Percentiles rank a stretch among this genome's conserved stretches.
Conservation (phyloP, 2,888 invertebrate genomes). For the Thera britannica region DNA sequence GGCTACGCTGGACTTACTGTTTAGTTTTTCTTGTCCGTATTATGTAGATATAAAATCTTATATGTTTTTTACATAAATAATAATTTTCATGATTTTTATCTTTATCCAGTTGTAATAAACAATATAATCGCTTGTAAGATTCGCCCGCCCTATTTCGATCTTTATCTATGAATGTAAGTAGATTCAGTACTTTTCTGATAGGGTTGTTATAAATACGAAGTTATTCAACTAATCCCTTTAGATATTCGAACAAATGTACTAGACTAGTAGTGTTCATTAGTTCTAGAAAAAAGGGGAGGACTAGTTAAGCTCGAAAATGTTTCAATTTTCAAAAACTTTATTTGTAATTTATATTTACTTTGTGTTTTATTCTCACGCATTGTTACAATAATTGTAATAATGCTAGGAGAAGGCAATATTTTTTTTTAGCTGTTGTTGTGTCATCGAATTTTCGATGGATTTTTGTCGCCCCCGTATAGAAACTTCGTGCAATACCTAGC, state of each 20-base stretch:
- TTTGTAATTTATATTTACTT: neutral
- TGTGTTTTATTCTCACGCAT: constrained; percentile 13
- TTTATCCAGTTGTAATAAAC: neutral
- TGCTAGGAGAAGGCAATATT: constrained; percentile 6
- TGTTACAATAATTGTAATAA: constrained; percentile 11
- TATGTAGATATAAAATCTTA: neutral
- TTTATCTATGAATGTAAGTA: constrained; percentile 25
- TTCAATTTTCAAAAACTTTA: neutral
- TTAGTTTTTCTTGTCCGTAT: neutral
- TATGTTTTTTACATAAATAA: neutral
- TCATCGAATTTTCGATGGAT: neutral
- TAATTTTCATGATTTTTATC: neutral
- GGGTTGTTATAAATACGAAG: constrained; percentile 26
- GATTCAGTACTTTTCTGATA: constrained; percentile 16
- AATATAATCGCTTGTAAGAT: constrained; percentile 8
- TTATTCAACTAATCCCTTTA: constrained; percentile 18
- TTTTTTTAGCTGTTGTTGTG: neutral
- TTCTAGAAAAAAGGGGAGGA: constrained; percentile 16
- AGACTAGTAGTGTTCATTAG: constrained; percentile 30
- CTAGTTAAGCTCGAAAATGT: neutral
- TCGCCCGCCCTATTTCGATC: constrained; percentile 17
- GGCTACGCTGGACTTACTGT: neutral
- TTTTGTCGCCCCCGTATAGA: constrained; percentile 38
- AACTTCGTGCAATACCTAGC: constrained; percentile 68
- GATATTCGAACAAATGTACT: constrained; percentile 30